A percentile compares a stretch with the other conserved stretches of the same genome.
Evolutionary conservation across 2,113 vertebrate species (phyloP).

Genomic region (Thymallus thymallus): DNA sequence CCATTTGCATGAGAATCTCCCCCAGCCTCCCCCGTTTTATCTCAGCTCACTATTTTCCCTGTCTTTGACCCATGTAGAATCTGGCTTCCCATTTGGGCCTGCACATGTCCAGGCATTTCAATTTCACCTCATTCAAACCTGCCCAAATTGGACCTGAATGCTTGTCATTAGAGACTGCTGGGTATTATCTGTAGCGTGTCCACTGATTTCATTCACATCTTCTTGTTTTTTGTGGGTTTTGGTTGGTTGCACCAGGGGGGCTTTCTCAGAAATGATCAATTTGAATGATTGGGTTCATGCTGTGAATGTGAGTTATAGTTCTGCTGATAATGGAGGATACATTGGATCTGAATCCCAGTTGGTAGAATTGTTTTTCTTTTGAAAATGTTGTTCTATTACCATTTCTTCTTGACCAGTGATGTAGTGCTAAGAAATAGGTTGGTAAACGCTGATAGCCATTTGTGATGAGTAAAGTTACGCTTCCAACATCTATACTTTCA

Average conservation of each 20-base stretch:
- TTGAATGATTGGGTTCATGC: slow-evolving; percentile 45
- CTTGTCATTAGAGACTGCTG: slow-evolving; percentile 64
- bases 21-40: slow-evolving; percentile 57
- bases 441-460: too few relatives aligned
- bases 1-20: slow-evolving; percentile 69
- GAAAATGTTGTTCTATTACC: too few relatives aligned
- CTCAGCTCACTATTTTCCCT: slow-evolving; percentile 67
- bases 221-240: slow-evolving; percentile 31
- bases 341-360: neutral
- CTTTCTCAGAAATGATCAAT: slow-evolving; percentile 37
- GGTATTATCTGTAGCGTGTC: slow-evolving; percentile 39
- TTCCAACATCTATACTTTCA: neutral
- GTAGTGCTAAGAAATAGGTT: neutral
- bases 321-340: neutral
- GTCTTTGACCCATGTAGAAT: slow-evolving; percentile 73
- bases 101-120: slow-evolving; percentile 64
- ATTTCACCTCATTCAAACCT: slow-evolving; percentile 58
- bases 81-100: slow-evolving; percentile 67
- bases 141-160: slow-evolving; percentile 64
- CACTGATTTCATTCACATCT: slow-evolving; percentile 56
- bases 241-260: slow-evolving; percentile 6
- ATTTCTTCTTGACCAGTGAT: too few relatives aligned
- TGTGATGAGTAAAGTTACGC: too few relatives aligned
- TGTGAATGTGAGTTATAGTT: slow-evolving; percentile 47
- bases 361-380: too few relatives aligned